Percentiles rank a stretch among this genome's conserved stretches.
Conservation (phyloP, 2,888 invertebrate genomes). For the Strigamia maritima region DNA sequence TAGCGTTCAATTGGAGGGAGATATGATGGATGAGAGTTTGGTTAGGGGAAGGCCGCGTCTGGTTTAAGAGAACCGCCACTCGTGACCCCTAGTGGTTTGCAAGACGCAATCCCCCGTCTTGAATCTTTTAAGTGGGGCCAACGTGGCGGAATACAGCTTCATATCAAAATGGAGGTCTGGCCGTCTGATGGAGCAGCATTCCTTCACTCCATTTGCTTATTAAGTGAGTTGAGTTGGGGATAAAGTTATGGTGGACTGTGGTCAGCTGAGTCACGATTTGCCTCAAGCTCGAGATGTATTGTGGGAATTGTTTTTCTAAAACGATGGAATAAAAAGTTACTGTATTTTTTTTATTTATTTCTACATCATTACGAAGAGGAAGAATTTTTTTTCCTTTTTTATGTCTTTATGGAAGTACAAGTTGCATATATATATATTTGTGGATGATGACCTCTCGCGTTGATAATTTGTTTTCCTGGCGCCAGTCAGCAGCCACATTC, state of each 20-base stretch:
- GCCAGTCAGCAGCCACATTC: neutral
- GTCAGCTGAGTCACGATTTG: slow-evolving; percentile 11
- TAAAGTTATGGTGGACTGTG: slow-evolving; percentile 5
- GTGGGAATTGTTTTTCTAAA: neutral
- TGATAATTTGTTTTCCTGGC: neutral
- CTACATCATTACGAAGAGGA: too few species aligned
- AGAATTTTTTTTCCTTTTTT: neutral
- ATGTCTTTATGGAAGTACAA: neutral
- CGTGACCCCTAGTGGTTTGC: slow-evolving; percentile 31
- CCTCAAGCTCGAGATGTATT: neutral
- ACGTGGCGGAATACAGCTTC: slow-evolving; percentile 27
- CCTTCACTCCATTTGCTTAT: slow-evolving; percentile 5
- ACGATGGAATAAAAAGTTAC: too few species aligned
- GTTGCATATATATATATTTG: slow-evolving; percentile 8
- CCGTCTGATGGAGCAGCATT: slow-evolving; percentile 19
- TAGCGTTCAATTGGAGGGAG: slow-evolving; percentile 32
- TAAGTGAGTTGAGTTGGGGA: neutral
- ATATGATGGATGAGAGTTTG: slow-evolving; percentile 34
- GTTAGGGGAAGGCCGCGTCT: slow-evolving; percentile 13
- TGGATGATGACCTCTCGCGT: neutral
- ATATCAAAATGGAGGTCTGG: neutral
- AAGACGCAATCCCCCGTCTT: slow-evolving; percentile 16
- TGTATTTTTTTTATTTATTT: too few species aligned
- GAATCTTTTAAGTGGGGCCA: neutral
- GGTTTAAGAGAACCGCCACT: slow-evolving; percentile 17